Evolutionary conservation across 2,113 vertebrate species (phyloP).

Genomic region (Halichoeres trimaculatus): DNA sequence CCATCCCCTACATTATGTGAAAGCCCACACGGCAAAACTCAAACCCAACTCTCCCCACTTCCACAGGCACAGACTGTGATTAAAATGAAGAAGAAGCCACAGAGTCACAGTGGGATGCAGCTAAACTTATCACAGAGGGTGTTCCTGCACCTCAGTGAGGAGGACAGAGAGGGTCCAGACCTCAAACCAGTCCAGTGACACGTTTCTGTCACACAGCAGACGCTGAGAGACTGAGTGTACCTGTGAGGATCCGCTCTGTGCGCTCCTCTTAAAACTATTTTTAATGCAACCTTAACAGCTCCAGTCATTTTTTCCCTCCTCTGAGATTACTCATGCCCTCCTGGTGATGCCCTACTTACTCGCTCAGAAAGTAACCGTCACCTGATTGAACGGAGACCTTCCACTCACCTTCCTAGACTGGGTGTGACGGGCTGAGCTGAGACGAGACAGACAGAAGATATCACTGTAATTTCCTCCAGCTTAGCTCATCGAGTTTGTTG

Average conservation of each 20-base stretch:
- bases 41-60: not conserved
- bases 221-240: too few species aligned
- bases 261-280: too few species aligned
- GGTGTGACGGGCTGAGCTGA: conserved; percentile 45
- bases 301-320: too few species aligned
- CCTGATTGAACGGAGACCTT: not conserved
- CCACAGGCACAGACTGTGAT: conserved; percentile 20
- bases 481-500: conserved; percentile 37
- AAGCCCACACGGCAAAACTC: conserved; percentile 17
- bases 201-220: not conserved
- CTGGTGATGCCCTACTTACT: not conserved
- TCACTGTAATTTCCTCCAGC: conserved; percentile 28
- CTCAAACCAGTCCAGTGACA: conserved; percentile 6
- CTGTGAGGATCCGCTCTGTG: too few species aligned
- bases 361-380: not conserved
- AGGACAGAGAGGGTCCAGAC: not conserved
- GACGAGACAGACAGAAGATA: conserved; percentile 26
- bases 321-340: not conserved
- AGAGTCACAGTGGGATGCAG: not conserved
- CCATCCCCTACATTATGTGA: conserved; percentile 19
- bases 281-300: too few species aligned
- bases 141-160: not conserved
- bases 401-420: conserved; percentile 38
- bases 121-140: conserved; percentile 8
- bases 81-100: conserved; percentile 6